A percentile compares a stretch with the other conserved stretches of the same genome.
These are phyloP conservation scores for Remorina albescens DNA, from an alignment of 2,797 vertebrate species.

Conservation along the genomic window DNA sequence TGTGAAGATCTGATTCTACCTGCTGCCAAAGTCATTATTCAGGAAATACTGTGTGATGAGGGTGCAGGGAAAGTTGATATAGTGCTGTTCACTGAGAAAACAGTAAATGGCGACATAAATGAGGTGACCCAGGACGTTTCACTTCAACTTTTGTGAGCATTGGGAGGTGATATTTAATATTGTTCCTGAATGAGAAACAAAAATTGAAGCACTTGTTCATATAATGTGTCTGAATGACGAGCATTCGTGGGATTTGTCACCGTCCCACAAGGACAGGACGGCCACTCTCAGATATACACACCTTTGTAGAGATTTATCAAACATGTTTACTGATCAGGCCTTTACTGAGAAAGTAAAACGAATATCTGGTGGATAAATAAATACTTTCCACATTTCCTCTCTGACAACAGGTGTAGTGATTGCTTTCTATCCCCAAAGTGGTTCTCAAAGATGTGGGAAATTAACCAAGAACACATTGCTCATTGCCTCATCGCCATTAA, in stretches of 20 bases:
- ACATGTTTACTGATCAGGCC: background rate
- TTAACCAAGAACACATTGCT: conserved; percentile 54
- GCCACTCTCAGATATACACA: background rate
- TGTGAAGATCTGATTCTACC: conserved; percentile 57
- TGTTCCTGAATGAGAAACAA: conserved; percentile 37
- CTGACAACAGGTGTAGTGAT: conserved; percentile 36
- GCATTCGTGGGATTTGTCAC: conserved; percentile 8
- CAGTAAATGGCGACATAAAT: conserved; percentile 28
- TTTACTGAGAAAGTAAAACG: conserved; percentile 2
- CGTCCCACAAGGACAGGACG: background rate
- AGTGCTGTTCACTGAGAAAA: conserved; percentile 35
- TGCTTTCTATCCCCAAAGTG: conserved; percentile 27
- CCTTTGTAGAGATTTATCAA: background rate
- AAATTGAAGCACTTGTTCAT: conserved; percentile 31
- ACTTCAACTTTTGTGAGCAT: conserved; percentile 30
- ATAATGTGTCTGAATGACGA: conserved; percentile 13
- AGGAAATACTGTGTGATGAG: conserved; percentile 37
- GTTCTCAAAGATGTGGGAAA: conserved; percentile 48
- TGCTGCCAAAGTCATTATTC: conserved; percentile 61
- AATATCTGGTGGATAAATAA: conserved; percentile 13
- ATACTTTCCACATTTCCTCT: conserved; percentile 17
- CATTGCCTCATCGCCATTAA: conserved; percentile 32
- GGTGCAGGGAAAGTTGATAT: conserved; percentile 52
- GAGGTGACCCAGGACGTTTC: conserved; percentile 25
- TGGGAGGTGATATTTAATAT: conserved; percentile 36